Conservation (phyloP, 2,888 invertebrate genomes). For the Ophion costatus region DNA sequence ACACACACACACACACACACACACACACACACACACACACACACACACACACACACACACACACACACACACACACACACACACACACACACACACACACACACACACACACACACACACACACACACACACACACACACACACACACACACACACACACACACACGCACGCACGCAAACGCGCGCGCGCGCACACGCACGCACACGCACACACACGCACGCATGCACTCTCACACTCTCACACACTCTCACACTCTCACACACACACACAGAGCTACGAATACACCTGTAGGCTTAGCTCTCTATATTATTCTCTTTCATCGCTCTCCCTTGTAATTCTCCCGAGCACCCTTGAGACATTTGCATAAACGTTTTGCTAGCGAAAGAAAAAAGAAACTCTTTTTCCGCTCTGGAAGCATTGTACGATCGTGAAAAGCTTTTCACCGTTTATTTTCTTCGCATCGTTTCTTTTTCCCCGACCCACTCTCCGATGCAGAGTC, state of each 20-base stretch:
- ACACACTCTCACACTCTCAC: constrained; percentile 3
- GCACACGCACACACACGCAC: background rate
- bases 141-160: constrained; percentile 15
- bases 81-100: constrained; percentile 13
- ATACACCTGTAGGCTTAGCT: background rate
- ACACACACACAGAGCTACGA: background rate
- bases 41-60: constrained; percentile 1
- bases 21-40: background rate
- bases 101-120: background rate
- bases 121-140: background rate
- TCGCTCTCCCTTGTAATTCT: constrained; percentile 28
- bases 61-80: constrained; percentile 7
- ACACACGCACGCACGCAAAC: background rate
- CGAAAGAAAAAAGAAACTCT: constrained; percentile 35
- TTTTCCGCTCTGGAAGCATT: constrained; percentile 29
- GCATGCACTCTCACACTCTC: constrained; percentile 5
- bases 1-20: constrained; percentile 12
- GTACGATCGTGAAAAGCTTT: constrained; percentile 2
- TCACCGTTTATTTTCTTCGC: constrained; percentile 1
- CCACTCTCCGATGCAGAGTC: background rate
- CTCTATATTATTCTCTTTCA: constrained; percentile 28
- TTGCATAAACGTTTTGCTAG: constrained; percentile 57
- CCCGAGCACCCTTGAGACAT: constrained; percentile 47
- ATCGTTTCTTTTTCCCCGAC: background rate
- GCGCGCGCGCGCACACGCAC: background rate